Evolutionary conservation across 2,113 vertebrate genomes (phyloP), one percentile per base, ranked within the genome.

Genomic region (Patagioenas fasciata): DNA sequence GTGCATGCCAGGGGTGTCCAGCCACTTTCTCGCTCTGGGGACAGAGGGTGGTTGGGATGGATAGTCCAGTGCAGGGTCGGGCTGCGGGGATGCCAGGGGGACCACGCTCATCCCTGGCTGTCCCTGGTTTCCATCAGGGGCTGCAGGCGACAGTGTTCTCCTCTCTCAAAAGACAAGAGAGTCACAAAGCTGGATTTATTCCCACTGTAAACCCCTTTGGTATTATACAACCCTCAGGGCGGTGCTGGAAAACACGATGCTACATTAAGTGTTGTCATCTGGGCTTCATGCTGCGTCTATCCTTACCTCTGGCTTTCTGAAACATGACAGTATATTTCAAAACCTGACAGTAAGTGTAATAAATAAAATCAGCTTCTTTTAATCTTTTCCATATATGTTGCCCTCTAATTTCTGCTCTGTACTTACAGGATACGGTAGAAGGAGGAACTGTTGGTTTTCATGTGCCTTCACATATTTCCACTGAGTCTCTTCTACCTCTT

Each of bases 401-500:
- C 51, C 32, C n/a, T 75, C 83, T 51, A 28, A 38, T 57, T 74
- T 79, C 84, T 77, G 38, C 31, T 5, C 70, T 31, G 17, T 34
- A 10, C 13, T 94, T 57, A 40, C 0, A 1, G 61, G 57, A 60
- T 48, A 3, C 3, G 7, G 23, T 16, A 40, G 56, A 81, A 96
- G 94, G 83, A 85, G 91, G 96, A 96, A 95, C 83, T 38, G 34
- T 10, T 62, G 34, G 10, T 77, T 78, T 83, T 71, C 40, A 1
- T 56, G 53, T 47, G n/a, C 23, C 42, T 32, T 24, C 17, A 26
- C n/a, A 21, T 61, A 47, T 93, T 95, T 96, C 92, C 95, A 93
- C 90, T 96, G 65, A 90, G 29, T 93, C 24, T 90, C 15, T 60
- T 93, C 72, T 58, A 26, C 15, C 26, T 83, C 85, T 94, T 96